Evolutionary conservation across 2,113 vertebrate genomes (phyloP), one percentile per base, ranked within the genome.

Genomic region (Microtus montanus): DNA sequence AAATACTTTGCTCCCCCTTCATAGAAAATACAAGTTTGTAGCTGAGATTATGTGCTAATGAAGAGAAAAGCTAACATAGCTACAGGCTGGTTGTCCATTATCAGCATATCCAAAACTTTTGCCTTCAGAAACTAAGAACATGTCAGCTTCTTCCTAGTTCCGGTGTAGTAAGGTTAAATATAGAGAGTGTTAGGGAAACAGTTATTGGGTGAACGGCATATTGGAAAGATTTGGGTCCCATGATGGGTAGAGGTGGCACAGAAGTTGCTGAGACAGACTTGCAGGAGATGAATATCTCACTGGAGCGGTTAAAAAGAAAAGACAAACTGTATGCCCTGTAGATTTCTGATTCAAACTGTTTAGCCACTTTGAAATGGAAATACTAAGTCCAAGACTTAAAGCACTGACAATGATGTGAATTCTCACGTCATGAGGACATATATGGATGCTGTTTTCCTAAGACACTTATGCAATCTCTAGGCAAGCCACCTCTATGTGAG

Each of bases 21-120:
- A 30, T 47, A 33, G 19, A 64, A 87, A 82, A 41, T 73, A 30
- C 28, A 90, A 79, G 28, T 74, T 93, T n/a, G 58, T 52, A 86
- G 54, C 35, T 82, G 87, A 96, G 64, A 58, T 82, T 70, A 68
- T 83, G 80, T 87, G 26, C 71, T 95, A 73, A 91, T 85, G 24
- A 97, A 63, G 87, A 97, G 79, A 86, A 95, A 96, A 95, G 35
- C 44, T 92, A 91, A 87, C 26, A 20, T 44, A 68, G 80, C 83
- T 87, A 14, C 35, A 71, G 41, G 11, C 70, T 93, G 41, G 58
- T 85, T 82, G 91, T 44, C 78, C 49, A 49, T 95, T 61, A 58
- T 71, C 66, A 84, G 54, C n/a, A 80, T 84, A 83, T 24, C 22
- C 3, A 38, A 90, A 92, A 91, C 17, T 61, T 93, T 70, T 19